Evolutionary conservation across 2,888 invertebrate genomes (phyloP), one percentile per base, ranked within the genome.

Genomic region (Dasysyrphus tricinctus): DNA sequence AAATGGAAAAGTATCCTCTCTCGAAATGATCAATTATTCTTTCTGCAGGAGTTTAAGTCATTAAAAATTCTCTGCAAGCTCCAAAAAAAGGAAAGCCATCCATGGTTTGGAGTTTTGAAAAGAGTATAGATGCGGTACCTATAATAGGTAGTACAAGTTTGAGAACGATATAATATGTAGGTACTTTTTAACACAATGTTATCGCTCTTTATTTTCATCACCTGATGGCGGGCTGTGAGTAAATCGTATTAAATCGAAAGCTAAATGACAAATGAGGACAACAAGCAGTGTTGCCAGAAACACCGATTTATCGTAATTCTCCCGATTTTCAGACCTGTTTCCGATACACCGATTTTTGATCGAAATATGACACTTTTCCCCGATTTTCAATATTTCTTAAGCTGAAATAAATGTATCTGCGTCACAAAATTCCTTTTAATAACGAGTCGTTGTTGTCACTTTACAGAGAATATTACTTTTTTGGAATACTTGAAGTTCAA

Each of bases 11-110:
- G 34, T 49, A 47, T 37, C 47, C 47, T 51, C 47, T 51, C 44
- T 73, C 61, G 24, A 74, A 85, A 86, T 82, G 85, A 86, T 86
- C 82, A 86, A 86, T 86, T 86, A 86, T 82, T 75, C 70, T 61
- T 78, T 70, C 70, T 86, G 78, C 70, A 65, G 51, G 78, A 78
- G 82, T 82, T 74, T 57, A 82, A 78, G 81, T 78, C 85, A 86
- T 86, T 86, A 78, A 78, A 65, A 72, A 72, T 5, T 7, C 56
- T 16, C 69, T n/a, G 39, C 11, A 65, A 80, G 44, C 12, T 29
- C n/a, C 16, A 34, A 44, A 47, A 19, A 12, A 39, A 12, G 2
- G 19, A 39, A 54, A 14, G 69, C 0, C 3, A 5, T n/a, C 0
- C 3, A 5, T n/a, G n/a, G 11, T 19, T 0, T 9, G 44, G n/a